Conservation (phyloP, 1,140 invertebrate genomes). For the Aphidius ervi region DNA sequence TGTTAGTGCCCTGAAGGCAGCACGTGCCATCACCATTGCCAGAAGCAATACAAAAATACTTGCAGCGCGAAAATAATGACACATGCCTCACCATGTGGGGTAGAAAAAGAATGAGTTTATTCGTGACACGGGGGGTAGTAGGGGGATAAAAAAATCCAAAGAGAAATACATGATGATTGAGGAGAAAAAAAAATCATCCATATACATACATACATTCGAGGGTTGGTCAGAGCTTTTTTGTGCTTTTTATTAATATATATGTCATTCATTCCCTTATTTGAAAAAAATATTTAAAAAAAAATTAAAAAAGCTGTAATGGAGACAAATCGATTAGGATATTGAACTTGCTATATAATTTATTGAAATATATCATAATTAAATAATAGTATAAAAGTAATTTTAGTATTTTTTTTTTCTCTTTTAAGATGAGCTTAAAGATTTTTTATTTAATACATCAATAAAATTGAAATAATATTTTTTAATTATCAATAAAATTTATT, state of each 20-base stretch:
- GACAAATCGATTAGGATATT: slow-evolving; percentile 8
- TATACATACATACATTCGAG: no score
- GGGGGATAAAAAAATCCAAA: background rate
- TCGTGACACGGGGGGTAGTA: background rate
- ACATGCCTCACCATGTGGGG: slow-evolving; percentile 27
- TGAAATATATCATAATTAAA: no score
- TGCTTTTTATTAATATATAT: no score
- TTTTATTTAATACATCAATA: no score
- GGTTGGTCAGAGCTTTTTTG: no score
- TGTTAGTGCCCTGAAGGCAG: slow-evolving; percentile 20
- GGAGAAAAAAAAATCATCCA: background rate
- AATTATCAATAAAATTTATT: no score
- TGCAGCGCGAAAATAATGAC: slow-evolving; percentile 44
- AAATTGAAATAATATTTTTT: no score
- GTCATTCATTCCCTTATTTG: background rate
- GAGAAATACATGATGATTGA: background rate
- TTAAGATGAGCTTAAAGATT: no score
- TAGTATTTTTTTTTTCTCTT: no score
- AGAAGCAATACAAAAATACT: slow-evolving; percentile 40
- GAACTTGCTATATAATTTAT: background rate
- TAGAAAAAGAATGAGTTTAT: background rate
- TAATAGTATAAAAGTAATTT: no score
- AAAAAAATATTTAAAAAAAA: slow-evolving; percentile 20
- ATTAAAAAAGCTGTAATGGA: slow-evolving; percentile 25
- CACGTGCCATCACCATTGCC: slow-evolving; percentile 13